phyloP scores from a whole-genome alignment of 1,140 invertebrate species.

The Holcopasites calliopsidis region DNA sequence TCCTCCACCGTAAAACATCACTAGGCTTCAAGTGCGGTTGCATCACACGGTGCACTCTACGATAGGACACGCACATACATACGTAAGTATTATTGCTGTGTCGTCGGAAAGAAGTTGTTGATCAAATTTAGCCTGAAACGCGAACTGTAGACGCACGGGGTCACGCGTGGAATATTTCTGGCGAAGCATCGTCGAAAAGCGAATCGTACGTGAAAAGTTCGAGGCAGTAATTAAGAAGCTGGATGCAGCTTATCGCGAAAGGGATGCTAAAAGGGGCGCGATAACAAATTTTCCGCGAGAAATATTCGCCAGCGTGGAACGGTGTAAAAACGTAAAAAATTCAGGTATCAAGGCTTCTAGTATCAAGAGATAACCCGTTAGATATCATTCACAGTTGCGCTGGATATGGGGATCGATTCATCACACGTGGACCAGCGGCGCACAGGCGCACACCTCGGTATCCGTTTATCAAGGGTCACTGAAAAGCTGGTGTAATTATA shows the following conservation, averaged over 20 bases:
- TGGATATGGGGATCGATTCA: slow-evolving; percentile 41
- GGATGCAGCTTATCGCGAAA: neutral
- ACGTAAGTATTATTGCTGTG: slow-evolving; percentile 28
- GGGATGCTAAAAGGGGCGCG: neutral
- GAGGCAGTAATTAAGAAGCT: too few relatives aligned
- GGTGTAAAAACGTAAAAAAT: neutral
- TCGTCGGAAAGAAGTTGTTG: slow-evolving; percentile 15
- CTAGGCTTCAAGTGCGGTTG: slow-evolving; percentile 29
- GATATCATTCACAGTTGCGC: slow-evolving; percentile 24
- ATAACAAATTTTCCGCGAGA: neutral
- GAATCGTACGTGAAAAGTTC: too few relatives aligned
- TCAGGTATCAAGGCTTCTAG: neutral
- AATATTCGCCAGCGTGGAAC: neutral
- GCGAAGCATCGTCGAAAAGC: too few relatives aligned
- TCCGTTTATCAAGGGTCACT: slow-evolving; percentile 8
- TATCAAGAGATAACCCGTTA: slow-evolving; percentile 29
- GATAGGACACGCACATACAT: slow-evolving; percentile 46
- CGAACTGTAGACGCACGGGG: too few relatives aligned
- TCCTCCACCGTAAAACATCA: slow-evolving; percentile 53
- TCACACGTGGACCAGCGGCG: slow-evolving; percentile 8
- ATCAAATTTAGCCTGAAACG: neutral
- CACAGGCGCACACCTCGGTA: neutral
- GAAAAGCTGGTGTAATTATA: slow-evolving; percentile 6
- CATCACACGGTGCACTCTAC: slow-evolving; percentile 19
- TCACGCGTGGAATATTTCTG: too few relatives aligned